These are phyloP conservation scores for Drosophila sp. DNA, from an alignment of 1,140 invertebrate species.

Conservation along the genomic window DNA sequence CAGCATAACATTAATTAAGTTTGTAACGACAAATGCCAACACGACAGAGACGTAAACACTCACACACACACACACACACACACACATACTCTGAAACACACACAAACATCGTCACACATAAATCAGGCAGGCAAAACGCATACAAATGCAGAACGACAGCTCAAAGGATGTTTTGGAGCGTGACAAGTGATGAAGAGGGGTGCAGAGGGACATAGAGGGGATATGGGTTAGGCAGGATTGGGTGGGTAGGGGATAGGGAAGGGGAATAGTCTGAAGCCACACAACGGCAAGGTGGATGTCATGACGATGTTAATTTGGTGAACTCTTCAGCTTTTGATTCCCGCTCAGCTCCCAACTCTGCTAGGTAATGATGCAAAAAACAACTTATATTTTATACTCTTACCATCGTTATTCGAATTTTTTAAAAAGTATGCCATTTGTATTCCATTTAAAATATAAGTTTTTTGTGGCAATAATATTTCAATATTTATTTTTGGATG, in stretches of 20 bases:
- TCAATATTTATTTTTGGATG: too few relatives aligned
- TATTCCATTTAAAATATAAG: background rate
- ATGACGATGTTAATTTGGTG: constrained; percentile 83
- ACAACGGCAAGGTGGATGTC: constrained; percentile 44
- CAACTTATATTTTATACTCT: constrained; percentile 10
- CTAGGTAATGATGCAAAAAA: constrained; percentile 15
- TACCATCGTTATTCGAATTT: background rate
- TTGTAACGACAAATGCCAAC: constrained; percentile 74
- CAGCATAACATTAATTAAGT: constrained; percentile 75
- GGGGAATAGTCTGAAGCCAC: constrained; percentile 35
- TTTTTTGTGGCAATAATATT: too few relatives aligned
- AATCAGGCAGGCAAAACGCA: constrained; percentile 53
- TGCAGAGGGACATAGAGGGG: background rate
- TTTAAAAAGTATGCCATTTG: background rate
- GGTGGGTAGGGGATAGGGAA: background rate
- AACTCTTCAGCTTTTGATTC: constrained; percentile 69
- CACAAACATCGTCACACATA: constrained; percentile 54
- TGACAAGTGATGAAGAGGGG: constrained; percentile 29
- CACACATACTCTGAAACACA: background rate
- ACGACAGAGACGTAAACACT: constrained; percentile 58
- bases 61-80: constrained; percentile 22
- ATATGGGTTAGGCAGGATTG: background rate
- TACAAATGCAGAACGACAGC: constrained; percentile 52
- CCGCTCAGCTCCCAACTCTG: constrained; percentile 4
- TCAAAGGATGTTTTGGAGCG: constrained; percentile 59